Evolutionary conservation across 2,797 vertebrate genomes (phyloP).

Genomic region (Centropyge bicolor): DNA sequence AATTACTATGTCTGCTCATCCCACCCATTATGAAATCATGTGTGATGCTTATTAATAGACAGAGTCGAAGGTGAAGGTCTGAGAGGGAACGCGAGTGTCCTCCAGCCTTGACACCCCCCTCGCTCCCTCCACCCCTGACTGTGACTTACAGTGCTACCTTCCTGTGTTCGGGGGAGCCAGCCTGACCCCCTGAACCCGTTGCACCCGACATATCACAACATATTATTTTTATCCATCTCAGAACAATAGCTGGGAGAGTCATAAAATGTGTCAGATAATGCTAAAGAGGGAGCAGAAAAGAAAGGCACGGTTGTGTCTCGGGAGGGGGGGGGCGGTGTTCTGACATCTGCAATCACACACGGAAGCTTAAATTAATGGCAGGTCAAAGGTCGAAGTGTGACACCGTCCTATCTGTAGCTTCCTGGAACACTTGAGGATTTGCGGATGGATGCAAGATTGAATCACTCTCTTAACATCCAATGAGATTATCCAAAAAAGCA

Average conservation of each 20-base stretch:
- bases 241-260: conserved; percentile 84
- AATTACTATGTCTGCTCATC: conserved; percentile 44
- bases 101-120: conserved; percentile 77
- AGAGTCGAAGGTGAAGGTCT: conserved; percentile 73
- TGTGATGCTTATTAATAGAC: conserved; percentile 70
- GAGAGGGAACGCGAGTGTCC: conserved; percentile 65
- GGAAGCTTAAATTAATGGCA: conserved; percentile 76
- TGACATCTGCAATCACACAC: conserved; percentile 74
- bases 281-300: conserved; percentile 56
- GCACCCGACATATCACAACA: conserved; percentile 73
- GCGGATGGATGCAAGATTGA: background rate
- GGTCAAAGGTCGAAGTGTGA: conserved; percentile 74
- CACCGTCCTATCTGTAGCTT: conserved; percentile 65
- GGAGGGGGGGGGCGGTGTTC: too few relatives aligned
- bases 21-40: conserved; percentile 28
- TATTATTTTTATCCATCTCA: conserved; percentile 83
- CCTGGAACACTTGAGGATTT: conserved; percentile 62
- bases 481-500: background rate
- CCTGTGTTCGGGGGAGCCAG: conserved; percentile 84
- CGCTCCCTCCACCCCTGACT: conserved; percentile 48
- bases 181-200: conserved; percentile 72
- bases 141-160: conserved; percentile 76
- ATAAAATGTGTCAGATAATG: conserved; percentile 76
- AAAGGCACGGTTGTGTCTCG: conserved; percentile 62
- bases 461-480: background rate